Evolutionary conservation across 1,140 invertebrate genomes (phyloP), one percentile per base, ranked within the genome.

Genomic region (Coptotermes formosanus): DNA sequence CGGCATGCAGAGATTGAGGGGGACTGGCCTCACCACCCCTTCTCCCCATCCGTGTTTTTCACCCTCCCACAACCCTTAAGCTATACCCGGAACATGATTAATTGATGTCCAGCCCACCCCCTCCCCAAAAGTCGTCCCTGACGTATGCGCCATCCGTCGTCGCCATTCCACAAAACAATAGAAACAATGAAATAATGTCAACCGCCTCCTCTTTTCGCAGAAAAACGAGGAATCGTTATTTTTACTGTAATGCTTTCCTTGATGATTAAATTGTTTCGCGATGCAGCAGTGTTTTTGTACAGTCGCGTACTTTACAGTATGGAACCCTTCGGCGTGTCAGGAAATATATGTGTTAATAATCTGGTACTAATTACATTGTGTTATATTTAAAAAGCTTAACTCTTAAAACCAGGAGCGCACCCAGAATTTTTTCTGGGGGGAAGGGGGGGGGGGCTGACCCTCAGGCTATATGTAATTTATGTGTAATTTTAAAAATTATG

Each of bases 51-150:
- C 64, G n/a, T 75, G 64, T 75, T 75, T 75, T 75, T 14, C 25
- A 25, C 64, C 64, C n/a, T 30, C 64, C 64, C 64, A 25, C 25
- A 75, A 25, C 64, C 25, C 64, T 75, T 75, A 75, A 75, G 64
- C 64, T 75, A 75, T 75, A 75, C 64, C 64, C 64, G 64, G 64
- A 75, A 75, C 64, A 84, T 84, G 83, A 84, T 84, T 84, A 84
- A 84, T 84, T 84, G 83, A 84, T 84, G 83, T 84, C 83, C 83
- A 64, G 83, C 83, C 83, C 83, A 52, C 83, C 59, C 52, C 14
- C 21, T 12, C 45, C 83, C 45, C 64, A n/a, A 64, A 8, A 21
- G 7, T 2, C 64, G 25, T 25, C 64, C n/a, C 64, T 75, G 64
- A 75, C 64, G 64, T 75, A 3, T 75, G 64, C 64, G n/a, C 25